Base-by-base conservation (phyloP, 2,797 vertebrate genomes). In the Falco novaeseelandiae region DNA sequence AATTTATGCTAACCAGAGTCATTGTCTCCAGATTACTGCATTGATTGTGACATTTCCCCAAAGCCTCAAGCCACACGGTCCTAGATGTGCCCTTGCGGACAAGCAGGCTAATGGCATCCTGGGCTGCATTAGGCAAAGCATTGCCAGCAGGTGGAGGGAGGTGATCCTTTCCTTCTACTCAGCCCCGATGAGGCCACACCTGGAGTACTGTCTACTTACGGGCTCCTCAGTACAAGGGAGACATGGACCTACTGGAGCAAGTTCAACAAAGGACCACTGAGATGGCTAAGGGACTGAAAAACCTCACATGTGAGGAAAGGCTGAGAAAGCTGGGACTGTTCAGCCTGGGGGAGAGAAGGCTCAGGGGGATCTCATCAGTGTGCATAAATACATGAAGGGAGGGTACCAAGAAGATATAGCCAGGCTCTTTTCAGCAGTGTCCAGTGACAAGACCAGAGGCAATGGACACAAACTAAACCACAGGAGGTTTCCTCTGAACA, bases 261-360 rank as follows among this genome's bases (percentile, higher is more conserved):
- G 20, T 18, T 63, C 40, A 71, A 5, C 0, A 0, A 74, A 59
- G 13, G 9, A 26, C 21, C 6, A 29, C 14, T 22, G 44, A 73
- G 20, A 36, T 18, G 7, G 17, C 16, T 44, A 44, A 44, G 42
- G 16, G 8, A 42, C 9, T 14, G 74, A 32, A 89, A 32, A 4
- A 4, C 14, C 38, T 72, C 30, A 14, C 14, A 2, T 25, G 1
- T n/a, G 18, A 74, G 12, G 22, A 92, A 83, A 76, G 40, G 10
- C 44, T 84, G 40, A 34, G 32, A 32, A 6, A 49, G 8, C 10
- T 80, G 29, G 9, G 14, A 34, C 26, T 48, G 7, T 26, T 76
- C 66, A 55, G 1, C 3, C 9, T 51, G 40, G 10, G 82, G 46
- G 77, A 73, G 21, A 70, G 19, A 61, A 65, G 6, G 27, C 1